Conservation (phyloP, 2,113 vertebrate species). For the Macquaria australasica region DNA sequence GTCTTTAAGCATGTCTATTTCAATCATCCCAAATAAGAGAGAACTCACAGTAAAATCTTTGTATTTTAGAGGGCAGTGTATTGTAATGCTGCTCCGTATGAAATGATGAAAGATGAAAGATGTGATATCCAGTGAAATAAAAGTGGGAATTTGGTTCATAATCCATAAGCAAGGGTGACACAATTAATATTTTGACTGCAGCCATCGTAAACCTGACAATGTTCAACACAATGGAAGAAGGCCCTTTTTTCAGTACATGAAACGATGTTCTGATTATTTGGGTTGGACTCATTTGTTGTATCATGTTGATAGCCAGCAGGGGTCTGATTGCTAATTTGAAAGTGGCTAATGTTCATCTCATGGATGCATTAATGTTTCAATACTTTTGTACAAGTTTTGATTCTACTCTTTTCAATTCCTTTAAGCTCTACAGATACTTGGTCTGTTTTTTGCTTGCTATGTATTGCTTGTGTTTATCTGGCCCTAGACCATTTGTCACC, state of each 20-base stretch:
- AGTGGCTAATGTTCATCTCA: not conserved
- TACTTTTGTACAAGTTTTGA: not conserved
- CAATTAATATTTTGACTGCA: not conserved
- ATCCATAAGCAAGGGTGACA: not conserved
- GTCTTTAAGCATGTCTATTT: constrained; percentile 41
- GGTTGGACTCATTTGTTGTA: constrained; percentile 17
- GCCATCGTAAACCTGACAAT: not conserved
- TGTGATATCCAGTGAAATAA: not conserved
- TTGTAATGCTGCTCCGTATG: not conserved
- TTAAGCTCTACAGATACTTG: not conserved
- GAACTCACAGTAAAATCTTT: not conserved
- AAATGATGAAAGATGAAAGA: not conserved
- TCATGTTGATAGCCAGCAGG: not conserved
- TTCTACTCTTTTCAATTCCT: not conserved
- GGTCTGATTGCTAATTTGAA: constrained; percentile 19
- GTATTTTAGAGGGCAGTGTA: not conserved
- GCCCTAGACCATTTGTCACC: not conserved
- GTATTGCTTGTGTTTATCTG: not conserved
- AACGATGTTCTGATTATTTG: constrained; percentile 6
- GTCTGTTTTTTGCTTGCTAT: not conserved
- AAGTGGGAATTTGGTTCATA: not conserved
- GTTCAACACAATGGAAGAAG: not conserved
- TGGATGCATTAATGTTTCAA: not conserved
- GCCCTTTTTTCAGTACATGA: not conserved
- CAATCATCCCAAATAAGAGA: constrained; percentile 42